Evolutionary conservation across 2,797 vertebrate genomes (phyloP), one percentile per base, ranked within the genome.

Genomic region (Peromyscus aztecus): DNA sequence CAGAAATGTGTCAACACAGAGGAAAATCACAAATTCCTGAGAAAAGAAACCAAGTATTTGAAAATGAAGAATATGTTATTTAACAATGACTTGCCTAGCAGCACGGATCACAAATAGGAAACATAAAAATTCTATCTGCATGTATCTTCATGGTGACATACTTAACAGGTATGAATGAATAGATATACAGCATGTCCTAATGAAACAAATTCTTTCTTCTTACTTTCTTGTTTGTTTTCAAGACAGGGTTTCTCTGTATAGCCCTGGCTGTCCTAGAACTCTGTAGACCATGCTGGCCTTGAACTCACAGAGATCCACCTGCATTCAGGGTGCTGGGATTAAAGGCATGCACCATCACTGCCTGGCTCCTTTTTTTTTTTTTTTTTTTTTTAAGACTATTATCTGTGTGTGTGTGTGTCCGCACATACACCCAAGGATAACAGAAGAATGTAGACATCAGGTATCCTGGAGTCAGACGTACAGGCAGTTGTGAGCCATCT

Each of bases 171-270:
- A 82, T 16, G 19, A 95, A 89, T 88, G 75, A 94, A 95, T 29
- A 23, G 76, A 90, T 29, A 40, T 16, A 37, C 2, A 27, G 9
- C 19, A 89, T 3, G 31, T 34, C 61, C 34, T 52, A 59, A 80
- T 27, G 71, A 69, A 75, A 75, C 11, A 88, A 85, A 83, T 49
- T 55, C 13, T 82, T 77, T 91, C 4, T 97, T 97, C 81, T 97
- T 55, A 55, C 34, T 23, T 40, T 37, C 37, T 83, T 37, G 10
- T 59, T 40, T 37, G 4, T 43, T 43, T 29, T 61, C 4, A 23
- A 24, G 4, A 43, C 37, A 75, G 40, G 37, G 71, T 27, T 76
- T 76, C 43, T 27, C 73, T 46, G 11, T 43, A 5, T 76, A 76
- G 21, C 10, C 71, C 37, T 40, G 37, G 37, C 23, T 75, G 4